Conservation (phyloP, 2,888 invertebrate species). For the Drosophila melanosoma region DNA sequence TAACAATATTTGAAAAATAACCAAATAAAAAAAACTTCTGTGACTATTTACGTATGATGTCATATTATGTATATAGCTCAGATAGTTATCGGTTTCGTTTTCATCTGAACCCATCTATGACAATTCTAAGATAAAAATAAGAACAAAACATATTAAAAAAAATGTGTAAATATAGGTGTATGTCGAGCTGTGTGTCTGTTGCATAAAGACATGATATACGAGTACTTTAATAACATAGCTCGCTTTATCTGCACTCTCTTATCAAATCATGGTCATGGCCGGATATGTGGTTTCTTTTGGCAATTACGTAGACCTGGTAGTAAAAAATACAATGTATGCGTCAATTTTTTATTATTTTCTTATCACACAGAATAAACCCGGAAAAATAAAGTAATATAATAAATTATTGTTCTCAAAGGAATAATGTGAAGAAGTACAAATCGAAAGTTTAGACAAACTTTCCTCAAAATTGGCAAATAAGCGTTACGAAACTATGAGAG, state of each 20-base stretch:
- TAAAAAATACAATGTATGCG: slow-evolving; percentile 23
- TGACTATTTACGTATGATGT: neutral
- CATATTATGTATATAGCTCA: neutral
- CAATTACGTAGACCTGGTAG: slow-evolving; percentile 35
- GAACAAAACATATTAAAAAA: neutral
- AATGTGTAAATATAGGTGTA: neutral
- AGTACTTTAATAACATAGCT: slow-evolving; percentile 29
- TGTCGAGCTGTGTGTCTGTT: neutral
- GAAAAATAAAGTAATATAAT: slow-evolving; percentile 1
- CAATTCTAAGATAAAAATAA: slow-evolving; percentile 13
- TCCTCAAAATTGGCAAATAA: neutral
- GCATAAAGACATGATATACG: slow-evolving; percentile 4
- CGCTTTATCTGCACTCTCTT: slow-evolving; percentile 37
- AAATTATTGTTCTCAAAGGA: slow-evolving; percentile 4
- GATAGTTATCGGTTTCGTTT: neutral
- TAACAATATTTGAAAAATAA: neutral
- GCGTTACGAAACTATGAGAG: neutral
- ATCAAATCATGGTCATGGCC: slow-evolving; percentile 37
- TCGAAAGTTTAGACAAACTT: neutral
- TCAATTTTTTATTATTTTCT: slow-evolving; percentile 10
- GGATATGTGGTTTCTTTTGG: slow-evolving; percentile 21
- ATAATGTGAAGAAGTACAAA: neutral
- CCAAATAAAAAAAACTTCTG: neutral
- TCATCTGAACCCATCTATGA: neutral
- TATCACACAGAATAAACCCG: slow-evolving; percentile 13